Base-by-base conservation (phyloP, 2,888 invertebrate genomes). In the Pterobdella sp. region DNA sequence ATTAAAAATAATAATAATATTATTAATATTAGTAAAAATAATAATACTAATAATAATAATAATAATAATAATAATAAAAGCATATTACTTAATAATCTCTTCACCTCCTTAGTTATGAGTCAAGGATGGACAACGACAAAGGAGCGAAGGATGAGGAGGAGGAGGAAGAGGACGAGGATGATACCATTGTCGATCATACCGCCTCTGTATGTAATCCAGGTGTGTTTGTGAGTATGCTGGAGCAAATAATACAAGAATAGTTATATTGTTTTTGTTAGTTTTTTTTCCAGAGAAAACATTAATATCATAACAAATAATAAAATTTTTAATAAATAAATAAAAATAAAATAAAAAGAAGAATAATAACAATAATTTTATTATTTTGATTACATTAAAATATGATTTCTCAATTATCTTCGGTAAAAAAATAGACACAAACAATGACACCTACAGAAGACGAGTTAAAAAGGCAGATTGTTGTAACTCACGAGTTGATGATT, bases 381-480 rank as follows among this genome's bases (percentile, higher is more conserved):
- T n/a, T n/a, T n/a, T n/a, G n/a, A n/a, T n/a, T n/a, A n/a, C n/a
- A n/a, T n/a, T n/a, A n/a, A 49, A 49, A 18, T 18, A 49, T 49
- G 22, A 49, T 49, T 18, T 49, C 22, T 18, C 52, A 49, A 14
- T 49, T 18, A 22, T 18, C 14, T 14, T 49, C 14, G 22, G 22
- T 22, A 49, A 14, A 49, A 49, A 18, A 49, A 49, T 49, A 49
- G 22, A 18, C 14, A 22, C 52, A 14, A 49, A 18, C n/a, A n/a
- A n/a, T n/a, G n/a, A n/a, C n/a, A n/a, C 10, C 42, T 22, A 37
- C 71, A 71, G 71, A 71, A 34, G 52, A 71, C 34, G 71, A 71
- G 63, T 34, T 71, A 14, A 71, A 71, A 63, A 63, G 71, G 63
- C 71, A 71, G 71, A 63, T 71, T 7, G 56, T 71, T 29, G 71